Evolutionary conservation across 2,797 vertebrate genomes (phyloP).

Genomic region (Falco cherrug): DNA sequence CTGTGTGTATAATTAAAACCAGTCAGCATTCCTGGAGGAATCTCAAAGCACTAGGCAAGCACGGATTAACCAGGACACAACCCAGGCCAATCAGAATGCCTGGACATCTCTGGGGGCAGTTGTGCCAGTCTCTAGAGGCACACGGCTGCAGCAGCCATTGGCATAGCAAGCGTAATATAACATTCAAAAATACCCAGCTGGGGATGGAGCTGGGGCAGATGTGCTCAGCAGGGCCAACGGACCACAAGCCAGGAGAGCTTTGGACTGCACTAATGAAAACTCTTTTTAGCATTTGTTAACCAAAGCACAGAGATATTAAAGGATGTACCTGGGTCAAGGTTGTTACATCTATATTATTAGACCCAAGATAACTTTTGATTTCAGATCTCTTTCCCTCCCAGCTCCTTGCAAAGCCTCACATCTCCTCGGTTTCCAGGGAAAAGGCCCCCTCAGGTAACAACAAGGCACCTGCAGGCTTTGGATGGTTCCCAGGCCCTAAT

Average conservation of each 20-base stretch:
- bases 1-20: background rate
- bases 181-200: background rate
- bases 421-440: background rate
- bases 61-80: background rate
- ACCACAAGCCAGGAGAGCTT: background rate
- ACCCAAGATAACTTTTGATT: background rate
- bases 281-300: constrained; percentile 11
- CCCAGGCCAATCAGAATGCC: background rate
- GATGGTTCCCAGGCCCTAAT: background rate
- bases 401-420: background rate
- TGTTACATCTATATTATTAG: background rate
- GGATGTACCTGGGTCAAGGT: constrained; percentile 7
- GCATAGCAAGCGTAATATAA: background rate
- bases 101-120: background rate
- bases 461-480: background rate
- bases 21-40: background rate
- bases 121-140: background rate
- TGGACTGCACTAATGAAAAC: constrained; percentile 18
- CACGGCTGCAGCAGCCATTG: background rate
- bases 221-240: background rate
- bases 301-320: constrained; percentile 7
- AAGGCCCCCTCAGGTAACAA: background rate
- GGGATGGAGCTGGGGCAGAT: constrained; percentile 5
- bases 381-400: background rate
- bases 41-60: background rate